phyloP scores from a whole-genome alignment of 2,113 vertebrate genomes.

The Dolichotis patagonum region DNA sequence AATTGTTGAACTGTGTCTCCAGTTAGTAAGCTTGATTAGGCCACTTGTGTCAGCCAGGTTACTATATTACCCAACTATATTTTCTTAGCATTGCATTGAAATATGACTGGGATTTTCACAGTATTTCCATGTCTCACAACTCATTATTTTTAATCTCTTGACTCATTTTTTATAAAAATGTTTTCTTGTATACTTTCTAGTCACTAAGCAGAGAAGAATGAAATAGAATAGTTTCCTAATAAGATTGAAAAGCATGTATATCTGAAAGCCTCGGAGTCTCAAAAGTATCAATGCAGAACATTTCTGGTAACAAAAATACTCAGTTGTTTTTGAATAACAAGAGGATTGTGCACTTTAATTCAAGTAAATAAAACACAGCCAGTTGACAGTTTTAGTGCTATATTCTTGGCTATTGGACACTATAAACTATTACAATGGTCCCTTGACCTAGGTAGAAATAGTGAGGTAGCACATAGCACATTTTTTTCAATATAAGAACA shows the following conservation, averaged over 20 bases:
- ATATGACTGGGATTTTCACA: neutral
- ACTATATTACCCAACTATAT: neutral
- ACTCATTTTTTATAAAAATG: neutral
- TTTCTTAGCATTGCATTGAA: neutral
- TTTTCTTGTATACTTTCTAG: slow-evolving; percentile 28
- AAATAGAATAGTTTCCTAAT: slow-evolving; percentile 44
- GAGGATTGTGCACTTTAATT: slow-evolving; percentile 29
- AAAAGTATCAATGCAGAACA: slow-evolving; percentile 48
- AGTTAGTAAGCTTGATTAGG: neutral
- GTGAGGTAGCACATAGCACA: neutral
- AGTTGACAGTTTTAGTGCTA: slow-evolving; percentile 51
- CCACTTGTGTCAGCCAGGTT: neutral
- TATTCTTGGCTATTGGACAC: neutral
- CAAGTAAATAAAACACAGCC: slow-evolving; percentile 49
- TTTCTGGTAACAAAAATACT: neutral
- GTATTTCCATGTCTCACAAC: neutral
- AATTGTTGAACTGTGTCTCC: neutral
- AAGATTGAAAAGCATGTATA: slow-evolving; percentile 24
- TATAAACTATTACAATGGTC: neutral
- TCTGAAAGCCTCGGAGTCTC: neutral
- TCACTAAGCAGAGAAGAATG: slow-evolving; percentile 41
- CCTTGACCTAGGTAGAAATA: slow-evolving; percentile 42
- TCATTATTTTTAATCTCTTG: slow-evolving; percentile 29
- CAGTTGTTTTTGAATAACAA: slow-evolving; percentile 58
- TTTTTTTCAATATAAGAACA: slow-evolving; percentile 28